Percentiles rank a stretch among this genome's conserved stretches.
Conservation (phyloP, 2,113 vertebrate genomes). For the Leuciscus idus region DNA sequence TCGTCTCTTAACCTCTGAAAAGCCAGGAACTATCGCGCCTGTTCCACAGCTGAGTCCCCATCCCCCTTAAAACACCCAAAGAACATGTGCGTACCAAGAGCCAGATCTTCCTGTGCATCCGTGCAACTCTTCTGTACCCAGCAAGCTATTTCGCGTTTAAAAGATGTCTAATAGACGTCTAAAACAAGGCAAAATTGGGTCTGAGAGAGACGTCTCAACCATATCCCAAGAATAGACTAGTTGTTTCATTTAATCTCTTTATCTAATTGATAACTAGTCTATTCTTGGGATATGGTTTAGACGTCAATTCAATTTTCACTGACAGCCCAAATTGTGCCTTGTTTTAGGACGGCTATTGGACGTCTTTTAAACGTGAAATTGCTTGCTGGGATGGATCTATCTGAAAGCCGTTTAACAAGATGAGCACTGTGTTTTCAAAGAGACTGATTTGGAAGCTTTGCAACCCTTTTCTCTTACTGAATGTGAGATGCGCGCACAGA, state of each 20-base stretch:
- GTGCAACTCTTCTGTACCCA: not conserved
- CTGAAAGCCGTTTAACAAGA: not conserved
- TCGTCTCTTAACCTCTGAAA: conserved; percentile 44
- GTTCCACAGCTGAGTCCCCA: conserved; percentile 20
- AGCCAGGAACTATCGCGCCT: conserved; percentile 45
- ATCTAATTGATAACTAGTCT: no score
- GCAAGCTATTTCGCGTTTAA: no score
- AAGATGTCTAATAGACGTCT: no score
- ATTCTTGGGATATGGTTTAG: no score
- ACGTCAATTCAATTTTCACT: no score
- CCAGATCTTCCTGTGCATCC: not conserved
- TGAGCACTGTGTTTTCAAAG: not conserved
- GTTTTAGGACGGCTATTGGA: no score
- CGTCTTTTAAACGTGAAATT: no score
- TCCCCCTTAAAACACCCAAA: conserved; percentile 9
- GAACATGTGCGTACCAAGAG: conserved; percentile 15
- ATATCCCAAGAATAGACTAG: no score
- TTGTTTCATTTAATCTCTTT: no score
- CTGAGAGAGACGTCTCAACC: no score
- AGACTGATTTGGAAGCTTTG: not conserved
- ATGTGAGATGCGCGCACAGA: conserved; percentile 6
- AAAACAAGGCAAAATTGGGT: no score
- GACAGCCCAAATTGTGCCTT: no score
- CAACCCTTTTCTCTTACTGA: not conserved
- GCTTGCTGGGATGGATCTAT: not conserved